These are phyloP conservation scores for Antheraea assamensis DNA, from an alignment of 2,888 invertebrate species.

Conservation along the genomic window DNA sequence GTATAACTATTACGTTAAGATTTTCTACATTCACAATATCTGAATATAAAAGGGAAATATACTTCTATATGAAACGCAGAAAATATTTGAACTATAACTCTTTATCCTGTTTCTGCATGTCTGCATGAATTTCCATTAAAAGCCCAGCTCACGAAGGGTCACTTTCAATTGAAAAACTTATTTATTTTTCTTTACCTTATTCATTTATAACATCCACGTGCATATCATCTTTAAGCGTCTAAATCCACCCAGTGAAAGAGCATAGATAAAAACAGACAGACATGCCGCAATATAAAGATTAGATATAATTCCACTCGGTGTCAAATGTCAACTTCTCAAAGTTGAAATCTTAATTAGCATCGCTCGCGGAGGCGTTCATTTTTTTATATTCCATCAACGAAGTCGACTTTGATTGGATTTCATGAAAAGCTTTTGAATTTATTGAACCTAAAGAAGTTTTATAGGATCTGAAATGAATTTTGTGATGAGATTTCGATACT, in stretches of 20 bases:
- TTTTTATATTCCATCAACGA: not conserved
- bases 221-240: not conserved
- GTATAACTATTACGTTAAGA: no score
- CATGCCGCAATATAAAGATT: not conserved
- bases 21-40: no score
- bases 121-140: no score
- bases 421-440: slow-evolving; percentile 9
- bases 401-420: slow-evolving; percentile 11
- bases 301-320: not conserved
- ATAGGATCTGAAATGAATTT: not conserved
- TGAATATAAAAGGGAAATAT: no score
- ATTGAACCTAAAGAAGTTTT: not conserved
- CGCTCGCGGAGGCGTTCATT: not conserved
- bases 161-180: no score
- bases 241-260: not conserved
- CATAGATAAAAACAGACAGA: not conserved
- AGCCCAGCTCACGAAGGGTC: not conserved
- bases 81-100: no score
- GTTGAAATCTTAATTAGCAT: slow-evolving; percentile 5
- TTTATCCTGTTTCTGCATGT: no score
- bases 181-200: no score
- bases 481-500: not conserved
- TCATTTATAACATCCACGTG: no score
- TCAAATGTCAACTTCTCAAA: not conserved
- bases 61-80: no score